Conservation (phyloP, 2,113 vertebrate species). For the Mustela lutreola region DNA sequence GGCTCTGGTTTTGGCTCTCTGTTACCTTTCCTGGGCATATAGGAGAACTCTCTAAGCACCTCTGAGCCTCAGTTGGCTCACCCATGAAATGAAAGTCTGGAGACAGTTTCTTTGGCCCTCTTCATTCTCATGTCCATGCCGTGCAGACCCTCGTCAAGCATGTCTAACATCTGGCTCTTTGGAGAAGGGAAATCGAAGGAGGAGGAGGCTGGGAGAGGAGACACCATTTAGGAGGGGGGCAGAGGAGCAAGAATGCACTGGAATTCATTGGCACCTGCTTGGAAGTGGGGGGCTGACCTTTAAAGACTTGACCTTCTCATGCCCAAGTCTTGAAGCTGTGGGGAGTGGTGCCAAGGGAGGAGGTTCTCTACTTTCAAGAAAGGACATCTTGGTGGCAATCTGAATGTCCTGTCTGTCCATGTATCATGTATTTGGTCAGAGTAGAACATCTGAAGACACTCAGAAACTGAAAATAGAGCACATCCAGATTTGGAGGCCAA, state of each 20-base stretch:
- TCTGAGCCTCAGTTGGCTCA: neutral
- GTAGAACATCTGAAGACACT: neutral
- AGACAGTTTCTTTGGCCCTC: neutral
- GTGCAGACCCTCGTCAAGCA: neutral
- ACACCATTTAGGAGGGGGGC: neutral
- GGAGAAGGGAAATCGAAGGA: neutral
- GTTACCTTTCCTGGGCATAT: neutral
- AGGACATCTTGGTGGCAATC: neutral
- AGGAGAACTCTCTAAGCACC: neutral
- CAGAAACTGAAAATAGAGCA: neutral
- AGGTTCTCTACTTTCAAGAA: neutral
- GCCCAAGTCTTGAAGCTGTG: neutral
- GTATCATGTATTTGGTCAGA: neutral
- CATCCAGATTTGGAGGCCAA: neutral
- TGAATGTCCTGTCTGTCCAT: neutral
- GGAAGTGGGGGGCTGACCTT: neutral
- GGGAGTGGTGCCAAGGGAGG: neutral
- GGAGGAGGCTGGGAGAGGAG: neutral
- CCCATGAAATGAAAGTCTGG: neutral
- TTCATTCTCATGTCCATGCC: neutral
- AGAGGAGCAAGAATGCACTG: neutral
- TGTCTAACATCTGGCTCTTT: neutral
- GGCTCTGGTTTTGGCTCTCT: neutral
- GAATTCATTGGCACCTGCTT: neutral
- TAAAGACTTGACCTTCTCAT: too few relatives aligned